Evolutionary conservation across 2,113 vertebrate genomes (phyloP), one percentile per base, ranked within the genome.

Genomic region (Gambusia holbrooki): DNA sequence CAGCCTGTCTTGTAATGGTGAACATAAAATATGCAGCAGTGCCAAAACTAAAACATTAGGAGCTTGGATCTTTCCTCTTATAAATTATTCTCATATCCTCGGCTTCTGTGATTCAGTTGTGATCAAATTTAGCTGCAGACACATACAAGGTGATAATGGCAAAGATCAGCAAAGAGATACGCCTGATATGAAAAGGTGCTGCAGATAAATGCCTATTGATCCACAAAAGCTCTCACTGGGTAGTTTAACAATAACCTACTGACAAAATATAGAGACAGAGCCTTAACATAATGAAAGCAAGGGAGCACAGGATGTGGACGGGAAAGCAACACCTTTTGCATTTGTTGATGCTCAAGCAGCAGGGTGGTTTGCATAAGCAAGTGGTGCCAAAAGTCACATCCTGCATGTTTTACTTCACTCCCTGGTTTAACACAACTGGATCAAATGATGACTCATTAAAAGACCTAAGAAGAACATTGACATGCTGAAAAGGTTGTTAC

Each of bases 1-100:
- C 33, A 40, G 45, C 61, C 37, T 28, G 66, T 28, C 45, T 45
- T 37, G 4, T 42, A 72, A 82, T 58, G 15, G 68, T 60, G 32
- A 25, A 64, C 25, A 77, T 87, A 58, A 81, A 83, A 81, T 82
- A 84, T 87, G 81, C 54, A 78, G 22, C 69, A 25, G 29, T 37
- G 37, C 64, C 30, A 71, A 42, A n/a, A 33, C 65, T 72, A 76
- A 70, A 84, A 60, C 5, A 82, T 79, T 76, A 48, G 80, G 79
- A 66, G 62, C 71, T 60, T 51, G 58, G 62, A 64, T 80, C 68
- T 62, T 66, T 72, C 68, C 28, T 66, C 22, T 33, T 30, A 72
- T 73, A 65, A 85, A 73, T 83, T 58, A 54, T 42, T 72, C 54
- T 58, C 32, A 45, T 42, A 28, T 61, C n/a, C 42, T 73, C 14